phyloP scores from a whole-genome alignment of 1,140 invertebrate species.

The Sinella curviseta region DNA sequence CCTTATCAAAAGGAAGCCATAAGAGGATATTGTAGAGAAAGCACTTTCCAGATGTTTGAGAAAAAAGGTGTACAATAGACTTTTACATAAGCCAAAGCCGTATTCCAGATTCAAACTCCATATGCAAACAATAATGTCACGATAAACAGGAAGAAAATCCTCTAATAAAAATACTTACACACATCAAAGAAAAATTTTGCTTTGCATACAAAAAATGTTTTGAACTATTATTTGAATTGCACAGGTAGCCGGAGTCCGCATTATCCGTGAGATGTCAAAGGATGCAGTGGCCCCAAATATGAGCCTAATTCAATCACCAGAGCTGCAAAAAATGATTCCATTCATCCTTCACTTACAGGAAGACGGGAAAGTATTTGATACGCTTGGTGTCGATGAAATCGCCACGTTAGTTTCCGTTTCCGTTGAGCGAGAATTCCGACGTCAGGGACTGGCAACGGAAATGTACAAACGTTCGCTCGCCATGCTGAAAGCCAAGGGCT shows the following conservation, averaged over 20 bases:
- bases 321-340: slow-evolving; percentile 26
- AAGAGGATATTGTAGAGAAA: background rate
- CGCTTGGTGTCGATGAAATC: slow-evolving; percentile 21
- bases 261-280: slow-evolving; percentile 18
- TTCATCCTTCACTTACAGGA: slow-evolving; percentile 15
- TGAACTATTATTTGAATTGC: background rate
- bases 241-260: slow-evolving; percentile 12
- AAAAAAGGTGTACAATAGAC: no score
- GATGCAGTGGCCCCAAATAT: slow-evolving; percentile 16
- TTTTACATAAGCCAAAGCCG: no score
- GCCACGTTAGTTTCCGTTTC: slow-evolving; percentile 20
- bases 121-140: no score
- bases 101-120: no score
- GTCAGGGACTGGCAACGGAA: slow-evolving; percentile 27
- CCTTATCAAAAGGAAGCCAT: no score
- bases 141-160: background rate
- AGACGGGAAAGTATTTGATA: slow-evolving; percentile 25
- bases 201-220: background rate
- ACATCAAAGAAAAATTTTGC: background rate
- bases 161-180: background rate
- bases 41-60: no score
- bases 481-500: slow-evolving; percentile 27
- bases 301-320: slow-evolving; percentile 5
- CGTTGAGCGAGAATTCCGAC: slow-evolving; percentile 9
- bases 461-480: slow-evolving; percentile 16